Conservation (phyloP, 2,888 invertebrate species). For the Salpingus planirostris region DNA sequence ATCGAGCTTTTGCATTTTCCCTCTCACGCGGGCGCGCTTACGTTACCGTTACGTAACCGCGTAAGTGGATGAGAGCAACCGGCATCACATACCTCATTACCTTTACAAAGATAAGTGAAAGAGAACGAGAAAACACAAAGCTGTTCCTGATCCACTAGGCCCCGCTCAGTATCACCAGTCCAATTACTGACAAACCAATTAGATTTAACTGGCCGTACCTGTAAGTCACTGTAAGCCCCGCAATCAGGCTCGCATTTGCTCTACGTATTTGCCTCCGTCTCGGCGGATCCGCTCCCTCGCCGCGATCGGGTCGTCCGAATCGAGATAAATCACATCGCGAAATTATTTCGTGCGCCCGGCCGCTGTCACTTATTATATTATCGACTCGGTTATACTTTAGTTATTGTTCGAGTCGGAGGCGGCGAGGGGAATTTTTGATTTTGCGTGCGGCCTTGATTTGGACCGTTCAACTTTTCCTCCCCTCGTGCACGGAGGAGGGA, state of each 20-base stretch:
- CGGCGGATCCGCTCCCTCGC: too few species aligned
- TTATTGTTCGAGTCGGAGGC: too few species aligned
- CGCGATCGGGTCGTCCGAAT: conserved; percentile 1
- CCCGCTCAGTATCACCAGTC: conserved; percentile 23
- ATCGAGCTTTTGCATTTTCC: too few species aligned
- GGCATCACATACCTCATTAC: conserved; percentile 23
- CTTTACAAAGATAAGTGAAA: conserved; percentile 24
- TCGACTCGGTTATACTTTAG: too few species aligned
- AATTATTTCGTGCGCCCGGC: too few species aligned
- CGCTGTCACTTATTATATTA: too few species aligned
- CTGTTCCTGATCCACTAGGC: conserved; percentile 23
- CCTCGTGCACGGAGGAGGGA: too few species aligned
- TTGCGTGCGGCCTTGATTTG: too few species aligned
- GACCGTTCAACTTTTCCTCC: too few species aligned
- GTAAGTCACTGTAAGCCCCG: conserved; percentile 21
- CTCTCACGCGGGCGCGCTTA: too few species aligned
- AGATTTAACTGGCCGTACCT: conserved; percentile 24
- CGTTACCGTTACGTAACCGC: too few species aligned
- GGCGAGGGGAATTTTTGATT: too few species aligned
- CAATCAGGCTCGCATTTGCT: conserved; percentile 18
- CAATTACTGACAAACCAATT: conserved; percentile 27
- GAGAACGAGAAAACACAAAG: conserved; percentile 20
- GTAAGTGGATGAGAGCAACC: conserved; percentile 18
- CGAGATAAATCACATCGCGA: neutral
- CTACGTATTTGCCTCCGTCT: conserved; percentile 3